Evolutionary conservation across 92 coral and sea anemone species (phyloP).

Genomic region (Porites cylindrica): DNA sequence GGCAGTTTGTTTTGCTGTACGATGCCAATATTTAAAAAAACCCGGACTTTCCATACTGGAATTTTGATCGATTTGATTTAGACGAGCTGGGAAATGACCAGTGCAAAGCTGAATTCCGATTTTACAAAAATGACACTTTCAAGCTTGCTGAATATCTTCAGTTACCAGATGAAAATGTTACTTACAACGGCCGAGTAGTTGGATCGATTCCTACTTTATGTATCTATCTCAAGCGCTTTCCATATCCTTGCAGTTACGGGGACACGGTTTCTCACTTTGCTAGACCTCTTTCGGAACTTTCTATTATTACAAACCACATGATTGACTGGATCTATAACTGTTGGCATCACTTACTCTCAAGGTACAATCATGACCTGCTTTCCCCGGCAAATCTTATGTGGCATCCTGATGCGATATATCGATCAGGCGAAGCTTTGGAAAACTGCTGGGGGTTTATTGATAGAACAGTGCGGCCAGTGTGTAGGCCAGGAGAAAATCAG

Average conservation of each 20-base stretch:
- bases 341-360: too few species aligned
- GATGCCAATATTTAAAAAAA: slow-evolving; percentile 59
- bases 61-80: slow-evolving; percentile 65
- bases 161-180: slow-evolving; percentile 48
- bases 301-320: too few species aligned
- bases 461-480: too few species aligned
- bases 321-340: neutral
- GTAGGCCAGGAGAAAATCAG: too few species aligned
- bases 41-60: slow-evolving; percentile 65
- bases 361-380: too few species aligned
- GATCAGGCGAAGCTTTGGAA: too few species aligned
- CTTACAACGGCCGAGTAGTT: slow-evolving; percentile 54
- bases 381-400: too few species aligned
- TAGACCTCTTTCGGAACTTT: too few species aligned
- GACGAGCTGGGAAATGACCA: slow-evolving; percentile 63
- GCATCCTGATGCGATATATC: too few species aligned
- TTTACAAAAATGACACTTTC: too few species aligned
- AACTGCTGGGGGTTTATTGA: too few species aligned
- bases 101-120: slow-evolving; percentile 59
- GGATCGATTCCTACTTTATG: slow-evolving; percentile 47
- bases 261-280: neutral
- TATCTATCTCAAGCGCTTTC: slow-evolving; percentile 50
- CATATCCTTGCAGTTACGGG: slow-evolving; percentile 55
- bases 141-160: too few species aligned
- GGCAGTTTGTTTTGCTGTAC: slow-evolving; percentile 63